Base-by-base conservation (phyloP, 2,113 vertebrate genomes). In the Embiotoca jacksoni region DNA sequence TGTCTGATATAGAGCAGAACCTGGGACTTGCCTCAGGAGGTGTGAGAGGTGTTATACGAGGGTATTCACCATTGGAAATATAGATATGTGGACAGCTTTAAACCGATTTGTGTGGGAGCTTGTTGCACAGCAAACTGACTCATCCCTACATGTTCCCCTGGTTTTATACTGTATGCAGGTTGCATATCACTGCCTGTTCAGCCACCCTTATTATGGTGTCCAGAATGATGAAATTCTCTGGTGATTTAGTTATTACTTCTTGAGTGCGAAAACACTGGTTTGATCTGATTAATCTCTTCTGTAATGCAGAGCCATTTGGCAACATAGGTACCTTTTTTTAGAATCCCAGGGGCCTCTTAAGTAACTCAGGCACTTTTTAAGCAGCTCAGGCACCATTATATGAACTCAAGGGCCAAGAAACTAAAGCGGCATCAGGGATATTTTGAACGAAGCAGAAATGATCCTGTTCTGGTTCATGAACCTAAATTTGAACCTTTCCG, bases 31-130 rank as follows among this genome's bases (percentile, higher is more conserved):
- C 79, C 73, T 84, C 36, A 4, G 61, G 78, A 66, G 15, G 53
- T 70, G 79, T 69, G 47, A 55, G 79, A 49, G 39, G 33, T 57
- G 53, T 70, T 71, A 74, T 74, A 65, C 83, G 86, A 72, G 68
- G 82, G 76, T 69, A 73, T 80, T 53, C 73, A 56, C 63, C 49
- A 36, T 60, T 78, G 60, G 61, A 80, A 55, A 52, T 61, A 71
- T 81, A 23, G 1, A 35, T 56, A 57, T 70, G 62, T 54, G 60
- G 13, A 49, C 61, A 58, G 54, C 64, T 78, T 82, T 49, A 72
- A 75, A 83, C 59, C 2, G 5, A 41, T 72, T 23, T 89, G 72
- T 81, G 81, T 75, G 68, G 81, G 77, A 80, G 64, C 39, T 37
- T 32, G 56, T 69, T 72, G 55, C 57, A 62, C 52, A 56, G 70